These are phyloP conservation scores for Xylota segnis DNA, from an alignment of 2,888 invertebrate genomes.

Conservation along the genomic window DNA sequence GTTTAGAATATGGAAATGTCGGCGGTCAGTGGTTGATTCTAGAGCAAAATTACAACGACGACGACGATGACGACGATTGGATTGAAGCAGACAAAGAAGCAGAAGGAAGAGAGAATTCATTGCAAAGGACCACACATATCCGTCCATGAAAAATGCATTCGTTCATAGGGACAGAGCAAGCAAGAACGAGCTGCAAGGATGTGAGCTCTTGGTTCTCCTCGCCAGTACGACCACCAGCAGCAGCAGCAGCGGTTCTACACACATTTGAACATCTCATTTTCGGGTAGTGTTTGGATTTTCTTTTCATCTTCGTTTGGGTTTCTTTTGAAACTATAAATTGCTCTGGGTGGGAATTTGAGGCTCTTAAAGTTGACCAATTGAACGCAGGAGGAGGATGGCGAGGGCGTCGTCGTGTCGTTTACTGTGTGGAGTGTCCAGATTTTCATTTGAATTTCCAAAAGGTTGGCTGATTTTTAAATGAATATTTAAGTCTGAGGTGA, in stretches of 20 bases:
- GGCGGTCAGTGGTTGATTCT: constrained; percentile 65
- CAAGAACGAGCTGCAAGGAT: constrained; percentile 13
- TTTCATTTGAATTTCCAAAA: constrained; percentile 10
- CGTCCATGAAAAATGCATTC: constrained; percentile 58
- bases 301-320: constrained; percentile 34
- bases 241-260: constrained; percentile 7
- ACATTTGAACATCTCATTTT: constrained; percentile 49
- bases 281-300: constrained; percentile 40
- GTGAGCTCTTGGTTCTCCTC: constrained; percentile 12
- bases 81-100: constrained; percentile 31
- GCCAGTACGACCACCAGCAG: neutral
- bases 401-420: neutral
- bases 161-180: neutral
- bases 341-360: neutral
- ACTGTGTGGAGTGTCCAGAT: neutral
- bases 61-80: constrained; percentile 50
- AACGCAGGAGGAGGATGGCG: neutral
- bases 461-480: constrained; percentile 7
- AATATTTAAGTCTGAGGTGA: constrained; percentile 17
- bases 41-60: constrained; percentile 59
- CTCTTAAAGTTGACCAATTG: constrained; percentile 16
- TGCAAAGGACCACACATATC: constrained; percentile 10
- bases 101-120: constrained; percentile 11
- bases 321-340: constrained; percentile 32
- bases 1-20: constrained; percentile 74